Conservation (phyloP, 2,797 vertebrate genomes). For the Passerculus sandwichensis region DNA sequence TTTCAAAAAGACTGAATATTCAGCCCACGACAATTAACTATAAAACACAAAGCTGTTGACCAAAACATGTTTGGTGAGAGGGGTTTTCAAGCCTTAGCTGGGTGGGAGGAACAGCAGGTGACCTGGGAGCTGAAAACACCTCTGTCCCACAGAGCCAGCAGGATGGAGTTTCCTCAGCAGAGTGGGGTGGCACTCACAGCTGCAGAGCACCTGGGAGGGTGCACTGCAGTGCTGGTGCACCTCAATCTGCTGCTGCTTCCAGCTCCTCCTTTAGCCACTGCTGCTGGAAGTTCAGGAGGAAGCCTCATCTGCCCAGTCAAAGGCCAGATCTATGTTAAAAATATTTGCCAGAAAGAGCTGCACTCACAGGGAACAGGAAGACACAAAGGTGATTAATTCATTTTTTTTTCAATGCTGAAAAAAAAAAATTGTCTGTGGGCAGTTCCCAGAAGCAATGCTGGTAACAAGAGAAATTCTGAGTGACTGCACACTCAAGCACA, state of each 20-base stretch:
- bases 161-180: background rate
- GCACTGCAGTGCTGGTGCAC: background rate
- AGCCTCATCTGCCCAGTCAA: background rate
- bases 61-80: background rate
- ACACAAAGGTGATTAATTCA: background rate
- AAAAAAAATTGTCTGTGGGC: background rate
- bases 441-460: background rate
- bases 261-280: background rate
- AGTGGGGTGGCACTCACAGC: background rate
- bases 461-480: background rate
- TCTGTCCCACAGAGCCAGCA: background rate
- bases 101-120: background rate
- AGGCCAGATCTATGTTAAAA: background rate
- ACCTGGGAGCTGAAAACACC: background rate
- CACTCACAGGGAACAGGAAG: background rate
- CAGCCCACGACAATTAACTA: background rate
- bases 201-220: fast-evolving
- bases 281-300: background rate
- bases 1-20: background rate
- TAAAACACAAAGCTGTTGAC: background rate
- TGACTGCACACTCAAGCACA: background rate
- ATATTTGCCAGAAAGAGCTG: background rate
- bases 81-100: background rate
- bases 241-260: fast-evolving
- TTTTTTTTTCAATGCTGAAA: background rate